A percentile compares a stretch with the other conserved stretches of the same genome.
These are phyloP conservation scores for Pseudomugil tenellus DNA, from an alignment of 2,797 vertebrate species.

Conservation along the genomic window DNA sequence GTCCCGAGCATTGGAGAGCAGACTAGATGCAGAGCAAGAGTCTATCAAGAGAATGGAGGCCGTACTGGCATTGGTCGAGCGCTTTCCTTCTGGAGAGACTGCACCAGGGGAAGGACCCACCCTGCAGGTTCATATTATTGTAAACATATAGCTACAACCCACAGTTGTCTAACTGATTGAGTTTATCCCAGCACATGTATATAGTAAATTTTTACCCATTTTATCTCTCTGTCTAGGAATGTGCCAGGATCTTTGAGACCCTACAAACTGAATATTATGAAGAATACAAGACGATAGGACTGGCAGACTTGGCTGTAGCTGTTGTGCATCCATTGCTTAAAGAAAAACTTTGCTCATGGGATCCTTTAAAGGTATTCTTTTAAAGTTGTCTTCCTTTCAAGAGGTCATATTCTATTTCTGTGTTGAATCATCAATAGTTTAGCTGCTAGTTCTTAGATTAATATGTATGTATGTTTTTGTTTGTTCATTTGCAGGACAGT, in stretches of 20 bases:
- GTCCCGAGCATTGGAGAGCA: conserved; percentile 85
- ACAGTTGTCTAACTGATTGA: neutral
- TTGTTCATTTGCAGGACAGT: conserved; percentile 84
- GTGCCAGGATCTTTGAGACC: conserved; percentile 89
- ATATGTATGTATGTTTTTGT: neutral
- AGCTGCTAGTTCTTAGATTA: neutral
- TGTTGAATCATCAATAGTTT: neutral
- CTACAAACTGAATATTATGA: conserved; percentile 95
- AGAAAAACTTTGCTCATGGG: conserved; percentile 92
- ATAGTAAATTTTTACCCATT: neutral
- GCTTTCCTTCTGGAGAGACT: conserved; percentile 86
- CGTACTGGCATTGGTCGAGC: conserved; percentile 91
- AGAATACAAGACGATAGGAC: conserved; percentile 92
- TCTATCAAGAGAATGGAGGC: conserved; percentile 89
- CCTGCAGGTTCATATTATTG: conserved; percentile 75
- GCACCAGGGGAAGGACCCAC: conserved; percentile 85
- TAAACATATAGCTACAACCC: neutral
- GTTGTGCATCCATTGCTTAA: conserved; percentile 93
- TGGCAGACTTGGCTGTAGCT: conserved; percentile 91
- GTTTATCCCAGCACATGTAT: neutral
- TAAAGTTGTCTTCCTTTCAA: neutral
- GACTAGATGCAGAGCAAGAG: conserved; percentile 85
- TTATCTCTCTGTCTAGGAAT: conserved; percentile 77
- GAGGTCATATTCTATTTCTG: neutral
- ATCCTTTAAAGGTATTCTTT: conserved; percentile 89